Base-by-base conservation (phyloP, 2,888 invertebrate species). In the Meiosimyza platycephala region DNA sequence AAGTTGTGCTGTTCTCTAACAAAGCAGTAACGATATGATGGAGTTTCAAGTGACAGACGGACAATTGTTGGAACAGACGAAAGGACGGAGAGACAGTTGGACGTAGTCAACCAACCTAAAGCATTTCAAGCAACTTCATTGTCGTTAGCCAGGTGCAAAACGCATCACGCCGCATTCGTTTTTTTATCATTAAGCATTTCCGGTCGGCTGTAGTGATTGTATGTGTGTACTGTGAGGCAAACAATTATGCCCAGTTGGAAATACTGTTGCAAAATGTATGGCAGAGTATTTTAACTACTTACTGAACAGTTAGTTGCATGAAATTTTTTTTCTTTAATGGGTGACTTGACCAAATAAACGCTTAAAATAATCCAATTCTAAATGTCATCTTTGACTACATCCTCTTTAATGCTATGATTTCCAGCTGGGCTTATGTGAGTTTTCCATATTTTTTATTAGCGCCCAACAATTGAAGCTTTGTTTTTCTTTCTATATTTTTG, bases 81-180 rank as follows among this genome's bases (percentile, higher is more conserved):
- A 51, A 6, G 15, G 15, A 65, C 33, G 52, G 22, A 7, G 50
- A 15, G 50, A 15, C 22, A 66, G 28, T 62, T n/a, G 47, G 22
- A 22, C n/a, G 52, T 9, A 22, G 65, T 16, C 13, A 40, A 40
- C 40, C 9, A 40, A 40, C 47, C 18, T 48, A 9, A 67, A 57
- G 7, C 55, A 48, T 22, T 15, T 33, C 13, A 54, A 13, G 12
- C 47, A 50, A 28, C 28, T 57, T 47, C 18, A 18, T n/a, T 15
- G 16, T 28, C 28, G 52, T 12, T 52, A 60, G 69, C 60, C 69
- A 69, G 69, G 69, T 69, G 69, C 69, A 69, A 69, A 60, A 57
- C 47, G 13, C 47, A 67, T 40, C 40, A 57, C 57, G 67, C 57
- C 55, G 69, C 69, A 60, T 51, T 69, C 60, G 15, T 50, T 33